Evolutionary conservation across 2,797 vertebrate genomes (phyloP).

Genomic region (Nothura maculosa): DNA sequence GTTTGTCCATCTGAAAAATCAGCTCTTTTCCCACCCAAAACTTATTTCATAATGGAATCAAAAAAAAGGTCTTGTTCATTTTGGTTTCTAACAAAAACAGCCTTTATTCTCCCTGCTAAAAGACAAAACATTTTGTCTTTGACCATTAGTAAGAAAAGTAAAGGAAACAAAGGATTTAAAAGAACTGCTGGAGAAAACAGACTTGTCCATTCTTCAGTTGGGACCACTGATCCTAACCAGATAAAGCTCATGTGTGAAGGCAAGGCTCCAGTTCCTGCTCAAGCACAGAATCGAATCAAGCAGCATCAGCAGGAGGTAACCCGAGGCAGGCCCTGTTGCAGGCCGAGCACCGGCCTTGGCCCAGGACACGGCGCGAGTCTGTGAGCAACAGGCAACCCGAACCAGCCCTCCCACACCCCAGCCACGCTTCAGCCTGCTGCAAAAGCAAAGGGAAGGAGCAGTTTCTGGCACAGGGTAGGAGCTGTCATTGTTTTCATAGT

Average conservation of each 20-base stretch:
- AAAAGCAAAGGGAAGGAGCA: neutral
- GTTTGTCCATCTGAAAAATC: neutral
- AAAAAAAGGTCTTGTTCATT: neutral
- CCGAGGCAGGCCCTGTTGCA: neutral
- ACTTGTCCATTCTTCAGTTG: neutral
- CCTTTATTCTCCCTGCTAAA: neutral
- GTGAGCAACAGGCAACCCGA: neutral
- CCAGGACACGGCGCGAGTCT: neutral
- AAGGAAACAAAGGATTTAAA: neutral
- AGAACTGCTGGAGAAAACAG: neutral
- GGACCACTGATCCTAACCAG: neutral
- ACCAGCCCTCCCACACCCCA: neutral
- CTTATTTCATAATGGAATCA: neutral
- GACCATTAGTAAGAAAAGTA: neutral
- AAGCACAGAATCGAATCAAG: neutral
- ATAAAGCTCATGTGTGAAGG: neutral
- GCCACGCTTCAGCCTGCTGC: too few species aligned
- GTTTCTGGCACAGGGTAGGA: neutral
- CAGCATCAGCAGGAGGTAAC: neutral
- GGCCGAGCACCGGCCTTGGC: neutral
- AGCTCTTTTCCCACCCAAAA: neutral
- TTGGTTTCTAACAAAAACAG: neutral
- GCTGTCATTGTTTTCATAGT: neutral
- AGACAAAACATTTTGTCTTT: neutral
- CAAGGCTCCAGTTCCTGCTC: neutral